Evolutionary conservation across 2,113 vertebrate genomes (phyloP).

Genomic region (Proterorhinus semilunaris): DNA sequence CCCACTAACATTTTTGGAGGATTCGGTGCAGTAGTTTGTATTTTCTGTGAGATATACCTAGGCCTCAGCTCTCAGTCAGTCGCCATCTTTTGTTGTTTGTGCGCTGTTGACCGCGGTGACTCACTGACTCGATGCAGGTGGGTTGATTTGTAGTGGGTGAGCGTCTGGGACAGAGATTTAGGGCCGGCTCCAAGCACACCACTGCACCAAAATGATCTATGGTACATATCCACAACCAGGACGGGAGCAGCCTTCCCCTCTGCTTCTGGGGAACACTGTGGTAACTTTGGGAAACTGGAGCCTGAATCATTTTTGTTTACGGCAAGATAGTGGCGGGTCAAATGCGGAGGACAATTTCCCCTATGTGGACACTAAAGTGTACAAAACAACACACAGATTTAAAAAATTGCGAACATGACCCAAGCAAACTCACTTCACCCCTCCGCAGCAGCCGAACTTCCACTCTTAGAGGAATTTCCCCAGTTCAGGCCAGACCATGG

Average conservation of each 20-base stretch:
- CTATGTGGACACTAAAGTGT: not conserved
- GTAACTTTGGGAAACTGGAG: not conserved
- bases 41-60: not conserved
- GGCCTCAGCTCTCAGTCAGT: constrained; percentile 1
- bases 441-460: not conserved
- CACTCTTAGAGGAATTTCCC: constrained; percentile 4
- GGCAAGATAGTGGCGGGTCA: too few species aligned
- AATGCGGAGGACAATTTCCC: too few species aligned
- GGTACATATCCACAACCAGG: constrained; percentile 14
- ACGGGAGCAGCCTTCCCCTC: constrained; percentile 17
- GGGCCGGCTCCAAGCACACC: constrained; percentile 42
- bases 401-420: not conserved
- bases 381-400: not conserved
- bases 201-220: constrained; percentile 46
- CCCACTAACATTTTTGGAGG: too few species aligned
- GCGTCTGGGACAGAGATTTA: constrained; percentile 38
- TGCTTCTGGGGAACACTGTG: constrained; percentile 16
- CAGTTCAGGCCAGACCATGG: constrained; percentile 1
- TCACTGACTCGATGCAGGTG: constrained; percentile 33
- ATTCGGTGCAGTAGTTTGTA: too few species aligned
- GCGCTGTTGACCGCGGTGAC: constrained; percentile 1
- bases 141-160: constrained; percentile 50
- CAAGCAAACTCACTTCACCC: not conserved
- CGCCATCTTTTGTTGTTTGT: constrained; percentile 19
- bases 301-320: too few species aligned